Percentiles rank a stretch among this genome's conserved stretches.
Conservation (phyloP, 35 echinoderm and acorn worm species). For the Heliocidaris erythrogramma region DNA sequence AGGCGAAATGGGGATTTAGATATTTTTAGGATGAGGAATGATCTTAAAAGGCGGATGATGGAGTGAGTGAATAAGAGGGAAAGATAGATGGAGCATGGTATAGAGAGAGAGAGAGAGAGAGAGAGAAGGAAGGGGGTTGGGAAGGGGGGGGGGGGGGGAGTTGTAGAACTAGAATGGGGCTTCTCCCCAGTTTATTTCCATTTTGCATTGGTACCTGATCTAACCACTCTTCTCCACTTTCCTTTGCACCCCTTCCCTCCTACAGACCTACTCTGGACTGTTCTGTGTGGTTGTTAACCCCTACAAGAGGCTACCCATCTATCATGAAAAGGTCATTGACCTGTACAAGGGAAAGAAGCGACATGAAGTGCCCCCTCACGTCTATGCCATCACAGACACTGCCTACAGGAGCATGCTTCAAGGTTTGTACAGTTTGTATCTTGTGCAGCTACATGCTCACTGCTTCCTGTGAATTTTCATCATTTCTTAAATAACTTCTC, state of each 20-base stretch:
- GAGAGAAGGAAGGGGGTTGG: neutral
- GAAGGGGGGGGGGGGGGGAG: neutral
- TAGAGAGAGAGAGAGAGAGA: too few relatives aligned
- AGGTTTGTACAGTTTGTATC: conserved; percentile 60
- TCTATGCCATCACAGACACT: conserved; percentile 95
- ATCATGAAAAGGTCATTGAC: conserved; percentile 97
- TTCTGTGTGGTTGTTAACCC: conserved; percentile 99
- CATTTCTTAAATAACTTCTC: neutral
- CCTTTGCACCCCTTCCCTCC: neutral
- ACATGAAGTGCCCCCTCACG: conserved; percentile 98
- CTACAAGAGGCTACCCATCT: conserved; percentile 97
- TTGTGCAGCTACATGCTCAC: neutral
- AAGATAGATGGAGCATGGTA: neutral
- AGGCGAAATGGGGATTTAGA: neutral
- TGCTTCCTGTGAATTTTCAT: neutral
- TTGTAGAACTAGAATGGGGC: neutral
- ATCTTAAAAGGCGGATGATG: too few relatives aligned
- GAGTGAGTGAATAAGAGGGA: neutral
- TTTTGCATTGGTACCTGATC: neutral
- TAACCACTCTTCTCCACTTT: conserved; percentile 5
- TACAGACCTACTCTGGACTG: conserved; percentile 97
- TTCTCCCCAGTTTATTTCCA: neutral
- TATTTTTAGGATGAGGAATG: too few relatives aligned
- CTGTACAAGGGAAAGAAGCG: conserved; percentile 99
- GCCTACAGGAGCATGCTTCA: conserved; percentile 97